Evolutionary conservation across 1,140 invertebrate genomes (phyloP).

Genomic region (Scylla paramamosain): DNA sequence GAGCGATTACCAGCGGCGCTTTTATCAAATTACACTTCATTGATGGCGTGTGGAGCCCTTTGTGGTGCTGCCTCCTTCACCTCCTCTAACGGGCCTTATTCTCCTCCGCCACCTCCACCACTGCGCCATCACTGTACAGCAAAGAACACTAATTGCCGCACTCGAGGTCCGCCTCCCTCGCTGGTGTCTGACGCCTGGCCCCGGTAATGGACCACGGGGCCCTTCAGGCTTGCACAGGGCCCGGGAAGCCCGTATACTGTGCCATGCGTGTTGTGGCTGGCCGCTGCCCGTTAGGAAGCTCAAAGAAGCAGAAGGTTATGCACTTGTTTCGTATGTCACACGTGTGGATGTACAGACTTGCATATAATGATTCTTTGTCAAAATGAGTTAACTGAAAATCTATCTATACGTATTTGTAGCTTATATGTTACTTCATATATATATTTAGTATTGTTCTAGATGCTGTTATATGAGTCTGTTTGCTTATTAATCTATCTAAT

Average conservation of each 20-base stretch:
- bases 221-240: no score
- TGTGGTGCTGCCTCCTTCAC: conserved; percentile 26
- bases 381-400: no score
- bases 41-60: conserved; percentile 53
- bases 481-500: background rate
- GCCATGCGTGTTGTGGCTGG: no score
- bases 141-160: conserved; percentile 48
- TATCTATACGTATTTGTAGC: no score
- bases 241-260: no score
- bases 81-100: conserved; percentile 39
- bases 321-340: no score
- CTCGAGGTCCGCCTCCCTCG: background rate
- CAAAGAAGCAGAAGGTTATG: no score
- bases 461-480: background rate
- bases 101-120: conserved; percentile 1
- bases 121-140: background rate
- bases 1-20: conserved; percentile 64
- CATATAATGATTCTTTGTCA: no score
- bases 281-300: no score
- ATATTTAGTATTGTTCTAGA: background rate
- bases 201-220: background rate
- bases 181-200: background rate
- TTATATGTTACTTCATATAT: no score
- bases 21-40: conserved; percentile 72
- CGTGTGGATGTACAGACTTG: no score